A percentile compares a stretch with the other conserved stretches of the same genome.
Evolutionary conservation across 1,140 invertebrate species (phyloP).

Genomic region (Mycetomoellerius zeteki): DNA sequence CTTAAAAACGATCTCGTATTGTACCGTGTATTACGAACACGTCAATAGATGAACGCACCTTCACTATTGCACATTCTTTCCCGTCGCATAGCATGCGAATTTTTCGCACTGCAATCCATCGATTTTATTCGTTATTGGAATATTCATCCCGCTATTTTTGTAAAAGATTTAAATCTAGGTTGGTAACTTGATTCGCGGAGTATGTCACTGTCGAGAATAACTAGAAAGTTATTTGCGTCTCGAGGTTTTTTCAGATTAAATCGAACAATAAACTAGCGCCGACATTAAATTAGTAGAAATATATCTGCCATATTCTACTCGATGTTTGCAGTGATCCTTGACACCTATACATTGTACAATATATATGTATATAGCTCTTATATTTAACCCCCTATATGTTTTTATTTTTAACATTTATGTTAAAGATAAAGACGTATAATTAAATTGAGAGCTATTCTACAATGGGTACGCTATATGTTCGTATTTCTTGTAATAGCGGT

Average conservation of each 20-base stretch:
- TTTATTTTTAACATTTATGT: background rate
- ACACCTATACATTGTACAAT: background rate
- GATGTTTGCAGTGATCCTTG: background rate
- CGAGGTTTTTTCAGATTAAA: conserved; percentile 1
- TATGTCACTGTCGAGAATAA: conserved; percentile 11
- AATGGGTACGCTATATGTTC: no score
- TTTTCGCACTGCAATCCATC: background rate
- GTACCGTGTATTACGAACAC: background rate
- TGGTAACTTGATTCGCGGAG: background rate
- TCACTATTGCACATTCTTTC: background rate
- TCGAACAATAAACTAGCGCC: background rate
- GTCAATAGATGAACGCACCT: background rate
- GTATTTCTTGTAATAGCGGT: no score
- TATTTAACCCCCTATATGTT: background rate
- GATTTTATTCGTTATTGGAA: conserved; percentile 22
- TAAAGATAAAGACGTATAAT: background rate
- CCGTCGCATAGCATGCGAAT: background rate
- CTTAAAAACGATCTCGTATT: background rate
- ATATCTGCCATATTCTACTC: background rate
- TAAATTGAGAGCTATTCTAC: no score
- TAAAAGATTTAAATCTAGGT: conserved; percentile 15
- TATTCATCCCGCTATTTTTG: background rate
- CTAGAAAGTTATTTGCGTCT: conserved; percentile 3
- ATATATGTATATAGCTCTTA: no score
- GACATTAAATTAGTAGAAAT: background rate